phyloP scores from a whole-genome alignment of 2,113 vertebrate species.

The Mus spicilegus region DNA sequence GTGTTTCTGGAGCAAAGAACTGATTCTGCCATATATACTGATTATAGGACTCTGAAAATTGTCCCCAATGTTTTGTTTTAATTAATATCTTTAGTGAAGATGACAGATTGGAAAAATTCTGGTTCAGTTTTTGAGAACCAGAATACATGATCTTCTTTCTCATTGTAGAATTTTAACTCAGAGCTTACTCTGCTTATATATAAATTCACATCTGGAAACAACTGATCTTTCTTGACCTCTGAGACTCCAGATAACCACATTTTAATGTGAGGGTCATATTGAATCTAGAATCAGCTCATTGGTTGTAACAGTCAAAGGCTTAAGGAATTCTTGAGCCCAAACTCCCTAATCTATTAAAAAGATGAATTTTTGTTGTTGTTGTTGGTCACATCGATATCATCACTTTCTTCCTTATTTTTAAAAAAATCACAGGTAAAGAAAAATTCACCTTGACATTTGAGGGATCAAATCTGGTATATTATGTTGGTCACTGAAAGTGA shows the following conservation, averaged over 20 bases:
- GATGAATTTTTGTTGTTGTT: constrained; percentile 46
- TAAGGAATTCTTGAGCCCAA: constrained; percentile 3
- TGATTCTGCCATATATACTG: not conserved
- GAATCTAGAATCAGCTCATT: not conserved
- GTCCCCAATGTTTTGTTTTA: not conserved
- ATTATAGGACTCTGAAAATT: not conserved
- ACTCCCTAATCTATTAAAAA: not conserved
- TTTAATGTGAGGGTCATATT: not conserved
- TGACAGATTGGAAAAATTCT: not conserved
- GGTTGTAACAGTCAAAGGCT: not conserved
- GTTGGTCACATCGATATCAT: not conserved
- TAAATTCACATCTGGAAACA: not conserved
- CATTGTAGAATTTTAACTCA: not conserved
- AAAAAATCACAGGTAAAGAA: not conserved
- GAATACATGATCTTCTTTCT: not conserved
- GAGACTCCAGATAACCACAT: not conserved
- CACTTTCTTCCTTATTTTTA: constrained; percentile 13
- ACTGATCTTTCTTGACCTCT: constrained; percentile 15
- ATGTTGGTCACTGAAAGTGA: constrained; percentile 53
- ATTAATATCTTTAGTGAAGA: not conserved
- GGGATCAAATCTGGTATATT: constrained; percentile 73
- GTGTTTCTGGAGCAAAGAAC: not conserved
- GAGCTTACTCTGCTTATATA: not conserved
- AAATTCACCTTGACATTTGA: constrained; percentile 33
- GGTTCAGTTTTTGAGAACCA: not conserved